Evolutionary conservation across 2,113 vertebrate genomes (phyloP), one percentile per base, ranked within the genome.

Genomic region (Rhinoptilus africanus): DNA sequence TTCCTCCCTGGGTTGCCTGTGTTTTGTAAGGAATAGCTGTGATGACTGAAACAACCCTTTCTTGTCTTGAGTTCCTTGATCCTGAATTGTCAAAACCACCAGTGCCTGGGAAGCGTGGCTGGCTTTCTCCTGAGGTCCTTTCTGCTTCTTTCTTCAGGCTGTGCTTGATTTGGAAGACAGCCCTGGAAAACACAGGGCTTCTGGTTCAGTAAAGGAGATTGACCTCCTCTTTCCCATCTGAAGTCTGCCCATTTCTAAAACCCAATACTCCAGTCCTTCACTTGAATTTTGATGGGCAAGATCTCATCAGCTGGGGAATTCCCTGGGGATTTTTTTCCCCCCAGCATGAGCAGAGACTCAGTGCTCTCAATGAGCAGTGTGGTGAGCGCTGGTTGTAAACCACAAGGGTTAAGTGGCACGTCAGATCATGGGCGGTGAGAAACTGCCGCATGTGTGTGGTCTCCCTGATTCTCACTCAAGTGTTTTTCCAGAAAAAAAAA

Each of bases 401-500:
- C 82, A 85, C 85, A 88, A 66, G 91, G 77, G 91, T 93, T 95
- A 93, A 88, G 74, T 54, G 81, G 79, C 80, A 51, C 93, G 87
- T 93, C 59, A 71, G 87, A 85, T 85, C 85, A 89, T 34, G 79
- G 91, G 94, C 0, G 24, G 74, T 54, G 63, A 91, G 83, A 92
- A 97, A 75, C 45, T 85, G 81, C 88, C 0, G 45, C 45, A 13
- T 95, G 96, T 91, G 90, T 95, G 97, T 96, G 96, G 94, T 96
- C 93, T 63, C 35, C 81, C 90, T 5, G 0, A 32, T 89, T 96
- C 89, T 92, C 85, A 92, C 74, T 74, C 47, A 19, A 92, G 78
- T 84, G 57, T 87, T 89, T 77, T 35, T 43, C 8, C 22, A 54
- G 27, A 51, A 88, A 88, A 94, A 79, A 92, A 27, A 53, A 15